Base-by-base conservation (phyloP, 1,140 invertebrate species). In the Zaprionus nigranus region DNA sequence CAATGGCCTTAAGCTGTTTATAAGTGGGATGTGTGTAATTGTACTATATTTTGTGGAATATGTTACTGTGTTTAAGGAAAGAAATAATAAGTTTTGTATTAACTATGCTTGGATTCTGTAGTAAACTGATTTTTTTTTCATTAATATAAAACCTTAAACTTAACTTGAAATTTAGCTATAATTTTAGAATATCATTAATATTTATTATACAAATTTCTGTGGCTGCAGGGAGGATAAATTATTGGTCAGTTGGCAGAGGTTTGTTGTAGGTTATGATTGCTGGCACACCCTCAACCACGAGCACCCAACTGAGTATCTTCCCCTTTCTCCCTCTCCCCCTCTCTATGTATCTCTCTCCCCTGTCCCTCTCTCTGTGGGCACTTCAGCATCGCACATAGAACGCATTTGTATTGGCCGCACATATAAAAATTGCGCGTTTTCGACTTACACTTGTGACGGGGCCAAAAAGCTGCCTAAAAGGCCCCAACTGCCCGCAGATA, bases 401-500 rank as follows among this genome's bases (percentile, higher is more conserved):
- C 69, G 69, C 69, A 72, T 72, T 72, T 72, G 61, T 72, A 59
- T 65, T 61, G 69, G 17, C 51, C 74, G 62, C 46, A 53, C 61
- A 71, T 64, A 76, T 43, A 70, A 38, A 76, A 72, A 65, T 71
- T 46, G 62, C 61, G 68, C 69, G 62, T 61, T 72, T 66, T 72
- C 57, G 68, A 72, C 74, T 76, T 76, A 72, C 74, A 76, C 68
- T 76, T 65, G 68, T 65, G 69, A 49, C 24, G 22, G 30, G 68
- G 56, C 56, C 67, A 76, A 56, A 68, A 73, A 66, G 67, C 74
- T 51, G 78, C 78, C 78, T 79, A 77, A 79, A 79, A 76, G 68
- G 68, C 74, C 69, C 60, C 66, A 75, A 72, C 67, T 64, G 68
- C 66, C 46, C 38, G 40, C 73, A 66, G 71, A 75, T 70, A 79